A percentile compares a stretch with the other conserved stretches of the same genome.
These are phyloP conservation scores for Koerneria pararmatus DNA, from an alignment of 2,888 invertebrate species.

Conservation along the genomic window DNA sequence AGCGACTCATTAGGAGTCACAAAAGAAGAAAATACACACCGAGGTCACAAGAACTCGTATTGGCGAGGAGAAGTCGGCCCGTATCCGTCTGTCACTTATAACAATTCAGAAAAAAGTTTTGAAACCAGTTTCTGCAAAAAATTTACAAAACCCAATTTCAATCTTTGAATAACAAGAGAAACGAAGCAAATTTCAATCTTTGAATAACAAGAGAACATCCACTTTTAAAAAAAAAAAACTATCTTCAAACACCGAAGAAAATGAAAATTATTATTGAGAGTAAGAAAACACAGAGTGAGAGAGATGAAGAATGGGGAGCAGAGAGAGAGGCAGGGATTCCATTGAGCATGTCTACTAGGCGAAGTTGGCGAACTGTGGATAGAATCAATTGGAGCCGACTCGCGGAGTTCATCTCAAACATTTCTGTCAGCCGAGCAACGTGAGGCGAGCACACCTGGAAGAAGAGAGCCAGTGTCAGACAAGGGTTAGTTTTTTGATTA, in stretches of 20 bases:
- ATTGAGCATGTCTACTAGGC: constrained; percentile 9
- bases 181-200: background rate
- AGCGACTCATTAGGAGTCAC: too few relatives aligned
- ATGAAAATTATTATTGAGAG: background rate
- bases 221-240: background rate
- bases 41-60: too few relatives aligned
- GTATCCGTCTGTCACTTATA: too few relatives aligned
- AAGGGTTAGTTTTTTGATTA: too few relatives aligned
- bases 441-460: constrained; percentile 15
- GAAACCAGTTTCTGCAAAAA: too few relatives aligned
- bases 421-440: background rate
- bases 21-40: too few relatives aligned
- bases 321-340: constrained; percentile 1
- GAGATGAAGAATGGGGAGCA: background rate
- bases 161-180: too few relatives aligned
- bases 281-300: background rate
- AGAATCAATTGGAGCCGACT: constrained; percentile 15
- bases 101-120: too few relatives aligned
- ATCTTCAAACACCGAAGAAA: background rate
- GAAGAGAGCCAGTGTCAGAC: too few relatives aligned
- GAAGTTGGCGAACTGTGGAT: constrained; percentile 12
- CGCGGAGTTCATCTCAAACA: constrained; percentile 9
- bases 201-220: background rate
- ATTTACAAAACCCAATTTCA: too few relatives aligned
- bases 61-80: too few relatives aligned